A percentile compares a stretch with the other conserved stretches of the same genome.
These are phyloP conservation scores for Urophycis tenuis DNA, from an alignment of 2,797 vertebrate genomes.

Conservation along the genomic window DNA sequence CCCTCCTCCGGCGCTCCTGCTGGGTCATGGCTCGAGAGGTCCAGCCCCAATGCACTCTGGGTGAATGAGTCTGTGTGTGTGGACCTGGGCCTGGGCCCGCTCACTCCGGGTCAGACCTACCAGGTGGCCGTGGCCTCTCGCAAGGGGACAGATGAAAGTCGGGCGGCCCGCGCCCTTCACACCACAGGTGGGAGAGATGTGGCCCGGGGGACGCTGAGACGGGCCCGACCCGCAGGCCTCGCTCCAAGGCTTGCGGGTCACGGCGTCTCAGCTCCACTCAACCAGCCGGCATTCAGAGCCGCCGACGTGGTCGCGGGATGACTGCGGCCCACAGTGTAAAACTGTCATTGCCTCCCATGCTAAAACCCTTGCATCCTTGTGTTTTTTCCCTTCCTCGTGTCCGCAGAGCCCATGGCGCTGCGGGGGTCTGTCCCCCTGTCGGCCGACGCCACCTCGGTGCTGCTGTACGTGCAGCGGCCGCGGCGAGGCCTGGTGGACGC, in stretches of 20 bases:
- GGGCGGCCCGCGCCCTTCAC: neutral
- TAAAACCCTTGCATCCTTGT: neutral
- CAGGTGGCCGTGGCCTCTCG: conserved; percentile 2
- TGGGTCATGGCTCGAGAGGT: neutral
- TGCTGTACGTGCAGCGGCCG: neutral
- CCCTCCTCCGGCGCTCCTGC: neutral
- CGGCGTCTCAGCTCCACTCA: too few species aligned
- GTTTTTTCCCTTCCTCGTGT: neutral
- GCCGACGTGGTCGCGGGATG: too few species aligned
- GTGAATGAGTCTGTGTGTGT: neutral
- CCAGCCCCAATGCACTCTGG: conserved; percentile 2
- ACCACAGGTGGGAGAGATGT: neutral
- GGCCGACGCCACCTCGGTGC: neutral
- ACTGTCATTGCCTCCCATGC: neutral
- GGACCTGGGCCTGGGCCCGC: neutral
- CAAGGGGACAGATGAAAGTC: neutral
- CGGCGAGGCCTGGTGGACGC: neutral
- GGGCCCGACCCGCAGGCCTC: too few species aligned
- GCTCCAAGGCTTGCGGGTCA: too few species aligned
- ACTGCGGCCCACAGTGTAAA: neutral
- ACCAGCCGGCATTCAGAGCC: too few species aligned
- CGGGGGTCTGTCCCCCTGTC: neutral
- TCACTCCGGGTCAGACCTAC: conserved; percentile 5
- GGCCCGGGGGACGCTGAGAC: too few species aligned
- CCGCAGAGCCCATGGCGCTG: neutral